Evolutionary conservation across 2,797 vertebrate species (phyloP).

Genomic region (Manis crassicaudata): DNA sequence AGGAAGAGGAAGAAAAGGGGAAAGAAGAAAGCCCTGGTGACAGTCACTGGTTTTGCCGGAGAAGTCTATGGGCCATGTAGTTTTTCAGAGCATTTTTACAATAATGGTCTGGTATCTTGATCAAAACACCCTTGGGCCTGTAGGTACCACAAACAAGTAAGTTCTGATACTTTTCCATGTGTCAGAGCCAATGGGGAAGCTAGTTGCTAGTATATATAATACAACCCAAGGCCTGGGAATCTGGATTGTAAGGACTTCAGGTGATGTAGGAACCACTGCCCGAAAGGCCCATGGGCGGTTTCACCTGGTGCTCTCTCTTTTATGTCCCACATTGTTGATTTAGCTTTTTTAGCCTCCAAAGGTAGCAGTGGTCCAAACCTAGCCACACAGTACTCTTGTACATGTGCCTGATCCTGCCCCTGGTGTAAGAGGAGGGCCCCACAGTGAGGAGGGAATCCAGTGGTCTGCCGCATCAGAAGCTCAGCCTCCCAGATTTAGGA

Average conservation of each 20-base stretch:
- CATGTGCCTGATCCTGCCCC: not conserved
- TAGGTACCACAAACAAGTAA: not conserved
- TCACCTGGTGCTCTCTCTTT: not conserved
- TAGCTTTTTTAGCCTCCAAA: not conserved
- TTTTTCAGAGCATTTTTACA: constrained; percentile 7
- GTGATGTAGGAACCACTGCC: not conserved
- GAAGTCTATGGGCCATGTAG: not conserved
- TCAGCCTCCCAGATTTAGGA: not conserved
- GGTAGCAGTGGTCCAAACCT: not conserved
- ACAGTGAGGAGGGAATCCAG: not conserved
- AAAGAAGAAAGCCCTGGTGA: not conserved
- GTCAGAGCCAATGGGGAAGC: not conserved
- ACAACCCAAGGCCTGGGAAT: not conserved
- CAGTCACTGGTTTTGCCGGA: not conserved
- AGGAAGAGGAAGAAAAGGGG: not conserved
- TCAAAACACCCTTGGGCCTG: not conserved
- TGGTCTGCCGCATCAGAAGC: not conserved
- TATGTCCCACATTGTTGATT: not conserved
- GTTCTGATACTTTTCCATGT: not conserved
- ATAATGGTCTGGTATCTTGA: not conserved
- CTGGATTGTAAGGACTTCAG: not conserved
- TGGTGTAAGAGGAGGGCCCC: not conserved
- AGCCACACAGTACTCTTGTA: not conserved
- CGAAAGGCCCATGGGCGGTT: not conserved
- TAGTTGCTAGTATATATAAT: not conserved